Evolutionary conservation across 2,113 vertebrate genomes (phyloP), one percentile per base, ranked within the genome.

Genomic region (Rhodinocichla rosea): DNA sequence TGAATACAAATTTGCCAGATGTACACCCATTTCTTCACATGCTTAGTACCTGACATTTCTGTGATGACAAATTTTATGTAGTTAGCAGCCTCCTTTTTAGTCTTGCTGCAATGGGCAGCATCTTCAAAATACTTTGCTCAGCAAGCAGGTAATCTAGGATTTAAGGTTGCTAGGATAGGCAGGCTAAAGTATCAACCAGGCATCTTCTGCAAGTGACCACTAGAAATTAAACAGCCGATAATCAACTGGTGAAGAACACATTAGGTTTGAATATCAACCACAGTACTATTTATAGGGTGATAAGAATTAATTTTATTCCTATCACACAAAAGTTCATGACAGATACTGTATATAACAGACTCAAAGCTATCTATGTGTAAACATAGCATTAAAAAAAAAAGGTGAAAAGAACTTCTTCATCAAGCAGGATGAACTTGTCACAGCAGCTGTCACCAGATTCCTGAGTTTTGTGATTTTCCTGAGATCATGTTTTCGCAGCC

Each of bases 271-370:
- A 90, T 92, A 78, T 86, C 73, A 94, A 79, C 62, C 15, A 30
- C 22, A 26, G 42, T 16, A 14, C 12, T 71, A 37, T 17, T 10
- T 42, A 60, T 37, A 67, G 19, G 19, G 27, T 67, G 53, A 87
- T n/a, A 95, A 71, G n/a, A 92, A 79, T 87, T 87, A 93, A 83
- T 96, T 95, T 92, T 86, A 42, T 94, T 96, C 20, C 24, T 24
- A 35, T 92, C 59, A 78, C 9, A 53, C 6, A 56, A 42, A 87
- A 87, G 5, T 13, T 82, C 19, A 30, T 32, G 35, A 63, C 13
- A 52, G 57, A 45, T 57, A 44, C 5, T 26, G 15, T 53, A 22
- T 15, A 37, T n/a, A 75, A n/a, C 35, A 76, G 18, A 44, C 32
- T 40, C 32, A 84, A 42, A 64, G 17, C 13, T 80, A 71, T 63